Conservation (phyloP, 2,113 vertebrate species). For the Catharus bicknelli region DNA sequence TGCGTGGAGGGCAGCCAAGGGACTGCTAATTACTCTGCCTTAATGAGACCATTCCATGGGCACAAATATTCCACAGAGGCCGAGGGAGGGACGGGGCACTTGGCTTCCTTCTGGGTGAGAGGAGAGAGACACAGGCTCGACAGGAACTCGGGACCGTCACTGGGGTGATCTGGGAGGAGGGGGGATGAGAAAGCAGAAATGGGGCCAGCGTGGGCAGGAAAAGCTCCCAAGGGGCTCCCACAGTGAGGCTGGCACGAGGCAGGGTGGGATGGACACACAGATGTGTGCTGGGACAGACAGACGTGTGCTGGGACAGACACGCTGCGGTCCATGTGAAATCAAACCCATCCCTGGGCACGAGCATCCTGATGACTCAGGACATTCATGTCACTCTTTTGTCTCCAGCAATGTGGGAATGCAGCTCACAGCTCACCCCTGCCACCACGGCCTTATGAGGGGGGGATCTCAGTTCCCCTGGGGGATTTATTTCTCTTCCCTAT, state of each 20-base stretch:
- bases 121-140: neutral
- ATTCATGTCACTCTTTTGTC: neutral
- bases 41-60: slow-evolving; percentile 44
- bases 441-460: accelerated
- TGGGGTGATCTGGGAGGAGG: accelerated
- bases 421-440: neutral
- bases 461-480: accelerated
- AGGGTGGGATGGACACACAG: accelerated
- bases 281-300: neutral
- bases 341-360: neutral
- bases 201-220: neutral
- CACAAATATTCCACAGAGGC: slow-evolving; percentile 5
- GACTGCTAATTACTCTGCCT: slow-evolving; percentile 38
- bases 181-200: neutral
- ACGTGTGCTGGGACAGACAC: neutral
- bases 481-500: neutral
- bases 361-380: neutral
- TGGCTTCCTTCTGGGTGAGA: slow-evolving; percentile 21
- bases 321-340: neutral
- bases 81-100: neutral
- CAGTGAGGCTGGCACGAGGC: accelerated
- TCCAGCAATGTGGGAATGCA: accelerated
- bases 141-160: accelerated
- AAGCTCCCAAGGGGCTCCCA: accelerated
- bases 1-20: slow-evolving; percentile 51